Evolutionary conservation across 1,140 invertebrate species (phyloP), one percentile per base, ranked within the genome.

Genomic region (Lasioglossum baleicum): DNA sequence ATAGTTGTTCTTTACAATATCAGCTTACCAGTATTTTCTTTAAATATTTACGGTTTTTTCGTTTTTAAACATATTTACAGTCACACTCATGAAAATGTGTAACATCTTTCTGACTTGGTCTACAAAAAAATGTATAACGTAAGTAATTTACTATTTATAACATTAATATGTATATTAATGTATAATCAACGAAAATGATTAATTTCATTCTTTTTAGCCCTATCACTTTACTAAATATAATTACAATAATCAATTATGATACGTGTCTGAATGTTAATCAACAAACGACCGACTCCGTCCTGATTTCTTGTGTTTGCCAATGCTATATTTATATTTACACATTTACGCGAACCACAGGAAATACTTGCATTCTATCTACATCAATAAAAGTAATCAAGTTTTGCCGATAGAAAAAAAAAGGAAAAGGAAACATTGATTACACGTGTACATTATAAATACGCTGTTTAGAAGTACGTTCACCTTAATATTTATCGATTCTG

Each of bases 381-480:
- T 74, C 48, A 68, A 75, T 66, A 72, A 63, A 22, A 15, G 6
- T 31, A 58, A 31, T 42, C 17, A 48, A 72, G 13, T 56, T 58
- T 40, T 35, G 3, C 40, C 40, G 68, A n/a, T 20, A 2, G 1
- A 53, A 64, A 42, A 66, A 22, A 35, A 22, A 35, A 7, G 13
- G 10, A 48, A 48, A 48, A 44, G 48, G 35, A 68, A 67, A 51
- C 22, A 40, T 22, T 48, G 3, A 67, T 60, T 35, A 79, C n/a
- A 15, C 15, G 51, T 64, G 26, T 67, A 61, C 17, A 61, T 79
- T 74, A 74, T 22, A 67, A 65, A 40, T 69, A 61, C 35, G 42
- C 31, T 69, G 35, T 65, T 64, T 81, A 85, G 44, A 76, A 84
- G n/a, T 67, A 81, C n/a, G 44, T 70, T 76, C 48, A 77, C n/a